phyloP scores from a whole-genome alignment of 2,888 invertebrate genomes.

The Drosophila borborema region DNA sequence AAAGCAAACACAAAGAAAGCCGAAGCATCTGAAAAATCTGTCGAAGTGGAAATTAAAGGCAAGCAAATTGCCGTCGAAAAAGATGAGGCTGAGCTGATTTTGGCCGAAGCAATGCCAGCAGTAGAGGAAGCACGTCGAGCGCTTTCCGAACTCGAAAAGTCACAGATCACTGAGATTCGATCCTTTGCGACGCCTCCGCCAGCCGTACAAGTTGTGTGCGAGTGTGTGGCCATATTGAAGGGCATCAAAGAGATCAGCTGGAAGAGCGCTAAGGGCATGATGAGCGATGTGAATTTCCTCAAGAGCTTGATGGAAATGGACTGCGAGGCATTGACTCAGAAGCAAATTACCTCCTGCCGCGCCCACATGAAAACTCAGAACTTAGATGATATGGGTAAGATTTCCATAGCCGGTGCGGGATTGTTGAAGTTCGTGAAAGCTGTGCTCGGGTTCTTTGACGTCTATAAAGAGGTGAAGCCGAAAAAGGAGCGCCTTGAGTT shows the following conservation, averaged over 20 bases:
- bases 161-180: constrained; percentile 96
- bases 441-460: constrained; percentile 95
- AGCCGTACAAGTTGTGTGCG: constrained; percentile 95
- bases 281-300: constrained; percentile 95
- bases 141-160: constrained; percentile 93
- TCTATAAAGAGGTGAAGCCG: constrained; percentile 93
- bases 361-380: constrained; percentile 90
- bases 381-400: constrained; percentile 92
- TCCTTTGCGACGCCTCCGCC: constrained; percentile 96
- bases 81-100: constrained; percentile 92
- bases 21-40: constrained; percentile 92
- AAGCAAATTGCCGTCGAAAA: constrained; percentile 92
- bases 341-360: constrained; percentile 90
- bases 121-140: constrained; percentile 93
- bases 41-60: constrained; percentile 93
- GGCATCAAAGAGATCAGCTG: constrained; percentile 94
- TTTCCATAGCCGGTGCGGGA: constrained; percentile 94
- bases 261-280: constrained; percentile 96
- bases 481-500: constrained; percentile 93
- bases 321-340: constrained; percentile 90
- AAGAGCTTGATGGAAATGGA: constrained; percentile 94
- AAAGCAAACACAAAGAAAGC: constrained; percentile 92
- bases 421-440: constrained; percentile 94
- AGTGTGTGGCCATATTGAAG: constrained; percentile 94
- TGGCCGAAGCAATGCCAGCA: constrained; percentile 93